A percentile compares a stretch with the other conserved stretches of the same genome.
Conservation (phyloP, 1,140 invertebrate species). For the Drosophila bifasciata region DNA sequence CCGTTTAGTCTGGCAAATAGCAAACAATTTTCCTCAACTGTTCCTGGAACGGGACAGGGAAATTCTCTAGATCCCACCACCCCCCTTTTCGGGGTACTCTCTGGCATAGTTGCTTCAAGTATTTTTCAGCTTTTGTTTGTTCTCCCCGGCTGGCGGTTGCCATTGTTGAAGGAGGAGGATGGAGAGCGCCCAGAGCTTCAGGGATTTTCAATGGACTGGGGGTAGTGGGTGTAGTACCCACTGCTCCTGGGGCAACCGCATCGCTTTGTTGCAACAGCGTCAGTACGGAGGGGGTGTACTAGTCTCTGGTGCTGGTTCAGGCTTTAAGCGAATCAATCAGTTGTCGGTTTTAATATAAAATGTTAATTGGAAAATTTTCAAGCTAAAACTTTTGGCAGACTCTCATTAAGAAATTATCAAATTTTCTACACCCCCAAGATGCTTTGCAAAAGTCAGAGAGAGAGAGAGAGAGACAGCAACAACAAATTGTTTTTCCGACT, state of each 20-base stretch:
- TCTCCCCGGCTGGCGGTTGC: slow-evolving; percentile 45
- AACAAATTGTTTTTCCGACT: slow-evolving; percentile 69
- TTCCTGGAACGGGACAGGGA: slow-evolving; percentile 9
- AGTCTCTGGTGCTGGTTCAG: slow-evolving; percentile 12
- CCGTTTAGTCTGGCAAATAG: slow-evolving; percentile 77
- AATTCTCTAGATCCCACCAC: slow-evolving; percentile 15
- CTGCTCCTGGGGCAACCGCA: slow-evolving; percentile 31
- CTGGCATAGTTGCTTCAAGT: slow-evolving; percentile 75
- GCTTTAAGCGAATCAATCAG: slow-evolving; percentile 77
- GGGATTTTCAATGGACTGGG: slow-evolving; percentile 1
- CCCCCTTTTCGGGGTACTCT: slow-evolving; percentile 21
- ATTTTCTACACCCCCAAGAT: slow-evolving; percentile 22
- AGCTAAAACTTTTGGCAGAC: slow-evolving; percentile 41
- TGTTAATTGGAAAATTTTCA: slow-evolving; percentile 69
- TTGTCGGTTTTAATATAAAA: slow-evolving; percentile 72
- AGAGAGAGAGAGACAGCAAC: slow-evolving; percentile 32
- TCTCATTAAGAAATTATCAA: slow-evolving; percentile 74
- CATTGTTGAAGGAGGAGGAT: slow-evolving; percentile 50
- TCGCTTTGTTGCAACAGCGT: slow-evolving; percentile 26
- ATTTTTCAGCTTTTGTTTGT: slow-evolving; percentile 78
- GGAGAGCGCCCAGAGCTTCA: slow-evolving; percentile 9
- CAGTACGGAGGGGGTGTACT: too few relatives aligned
- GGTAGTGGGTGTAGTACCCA: background rate
- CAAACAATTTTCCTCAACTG: slow-evolving; percentile 66
- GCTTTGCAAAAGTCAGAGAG: background rate